phyloP scores from a whole-genome alignment of 1,140 invertebrate species.

The Pararge aegeria region DNA sequence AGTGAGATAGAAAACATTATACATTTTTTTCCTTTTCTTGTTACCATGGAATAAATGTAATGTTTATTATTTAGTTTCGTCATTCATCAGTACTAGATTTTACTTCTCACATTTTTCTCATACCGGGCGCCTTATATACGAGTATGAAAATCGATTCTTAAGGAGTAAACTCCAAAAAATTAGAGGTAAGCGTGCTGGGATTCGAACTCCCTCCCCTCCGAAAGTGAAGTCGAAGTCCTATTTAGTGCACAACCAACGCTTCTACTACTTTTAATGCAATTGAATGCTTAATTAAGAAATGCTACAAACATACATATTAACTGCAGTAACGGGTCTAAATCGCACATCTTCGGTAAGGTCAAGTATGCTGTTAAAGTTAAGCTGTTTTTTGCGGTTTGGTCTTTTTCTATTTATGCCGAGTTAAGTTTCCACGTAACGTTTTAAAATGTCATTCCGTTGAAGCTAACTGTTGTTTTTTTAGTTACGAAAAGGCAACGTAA shows the following conservation, averaged over 20 bases:
- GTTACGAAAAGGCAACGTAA: neutral
- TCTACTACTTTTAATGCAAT: neutral
- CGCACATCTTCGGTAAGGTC: constrained; percentile 16
- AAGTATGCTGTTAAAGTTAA: constrained; percentile 11
- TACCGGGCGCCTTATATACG: too few species aligned
- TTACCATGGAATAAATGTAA: too few species aligned
- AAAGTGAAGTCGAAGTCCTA: too few species aligned
- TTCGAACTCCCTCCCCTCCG: too few species aligned
- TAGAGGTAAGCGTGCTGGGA: too few species aligned
- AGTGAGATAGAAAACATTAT: too few species aligned
- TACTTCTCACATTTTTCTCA: too few species aligned
- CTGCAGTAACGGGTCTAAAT: neutral
- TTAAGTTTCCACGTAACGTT: neutral
- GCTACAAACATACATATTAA: neutral
- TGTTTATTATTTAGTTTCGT: too few species aligned
- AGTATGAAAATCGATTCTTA: too few species aligned
- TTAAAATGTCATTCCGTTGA: neutral
- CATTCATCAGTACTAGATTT: too few species aligned
- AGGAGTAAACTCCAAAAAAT: too few species aligned
- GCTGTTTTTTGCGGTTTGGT: neutral
- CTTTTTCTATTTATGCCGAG: neutral
- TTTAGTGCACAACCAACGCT: neutral
- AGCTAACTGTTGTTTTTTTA: neutral
- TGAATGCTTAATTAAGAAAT: neutral
- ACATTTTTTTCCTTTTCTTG: too few species aligned